These are phyloP conservation scores for Neoarius graeffei DNA, from an alignment of 2,113 vertebrate genomes.

Conservation along the genomic window DNA sequence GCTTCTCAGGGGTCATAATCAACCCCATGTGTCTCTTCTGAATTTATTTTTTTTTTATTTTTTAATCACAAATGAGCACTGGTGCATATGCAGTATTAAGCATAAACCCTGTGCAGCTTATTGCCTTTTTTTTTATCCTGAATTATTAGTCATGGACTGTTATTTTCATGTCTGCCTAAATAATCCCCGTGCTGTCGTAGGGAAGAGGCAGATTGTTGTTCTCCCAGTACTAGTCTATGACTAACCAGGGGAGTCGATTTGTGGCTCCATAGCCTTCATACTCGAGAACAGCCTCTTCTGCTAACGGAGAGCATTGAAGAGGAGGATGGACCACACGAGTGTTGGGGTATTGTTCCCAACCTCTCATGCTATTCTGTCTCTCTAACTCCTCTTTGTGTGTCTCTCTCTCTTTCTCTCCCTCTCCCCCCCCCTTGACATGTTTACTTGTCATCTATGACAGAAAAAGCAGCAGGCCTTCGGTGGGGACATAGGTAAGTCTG, in stretches of 20 bases:
- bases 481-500: slow-evolving; percentile 78
- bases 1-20: background rate
- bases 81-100: slow-evolving; percentile 1
- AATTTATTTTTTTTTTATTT: background rate
- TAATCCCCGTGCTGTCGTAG: background rate
- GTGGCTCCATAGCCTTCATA: slow-evolving; percentile 6
- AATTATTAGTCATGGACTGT: background rate
- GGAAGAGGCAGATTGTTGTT: slow-evolving; percentile 14
- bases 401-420: no score
- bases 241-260: slow-evolving; percentile 9
- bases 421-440: slow-evolving; percentile 64
- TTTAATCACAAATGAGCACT: background rate
- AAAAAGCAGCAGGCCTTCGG: slow-evolving; percentile 69
- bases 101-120: slow-evolving; percentile 2
- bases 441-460: slow-evolving; percentile 75
- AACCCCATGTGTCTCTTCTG: background rate
- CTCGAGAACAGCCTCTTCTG: slow-evolving; percentile 1
- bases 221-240: slow-evolving; percentile 22
- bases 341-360: slow-evolving; percentile 60
- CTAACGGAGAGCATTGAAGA: slow-evolving; percentile 28
- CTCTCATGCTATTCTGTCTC: slow-evolving; percentile 63
- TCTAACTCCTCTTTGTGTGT: slow-evolving; percentile 74
- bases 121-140: background rate
- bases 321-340: slow-evolving; percentile 48
- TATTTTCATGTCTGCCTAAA: slow-evolving; percentile 34